Conservation (phyloP, 2,888 invertebrate genomes). For the Ichneumoninae sp. region DNA sequence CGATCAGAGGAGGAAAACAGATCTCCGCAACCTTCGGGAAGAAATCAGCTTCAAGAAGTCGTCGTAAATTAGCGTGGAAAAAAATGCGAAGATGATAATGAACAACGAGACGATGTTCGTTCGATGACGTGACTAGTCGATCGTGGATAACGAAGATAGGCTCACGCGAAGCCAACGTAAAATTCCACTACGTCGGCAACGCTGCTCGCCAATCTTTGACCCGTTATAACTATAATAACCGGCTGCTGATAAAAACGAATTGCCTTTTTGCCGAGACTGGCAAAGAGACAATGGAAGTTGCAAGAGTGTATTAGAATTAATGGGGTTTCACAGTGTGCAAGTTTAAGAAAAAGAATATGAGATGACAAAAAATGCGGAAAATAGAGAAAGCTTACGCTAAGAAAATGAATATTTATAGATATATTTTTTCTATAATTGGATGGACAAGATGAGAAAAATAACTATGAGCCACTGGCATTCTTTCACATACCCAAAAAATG, state of each 20-base stretch:
- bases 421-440: background rate
- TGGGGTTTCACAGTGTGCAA: background rate
- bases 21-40: background rate
- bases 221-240: conserved; percentile 1
- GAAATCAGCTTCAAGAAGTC: conserved; percentile 30
- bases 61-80: background rate
- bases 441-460: background rate
- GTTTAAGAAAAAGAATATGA: background rate
- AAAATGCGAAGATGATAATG: conserved; percentile 1
- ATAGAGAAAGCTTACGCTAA: background rate
- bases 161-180: conserved; percentile 33
- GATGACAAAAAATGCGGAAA: background rate
- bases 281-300: background rate
- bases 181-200: background rate
- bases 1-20: background rate
- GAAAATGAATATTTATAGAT: background rate
- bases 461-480: background rate
- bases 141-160: conserved; percentile 66
- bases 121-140: conserved; percentile 79
- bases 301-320: background rate
- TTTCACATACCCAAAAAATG: background rate
- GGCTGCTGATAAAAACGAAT: conserved; percentile 16
- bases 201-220: conserved; percentile 3
- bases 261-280: background rate
- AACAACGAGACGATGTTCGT: conserved; percentile 37